Conservation (phyloP, 2,797 vertebrate species). For the Remorina albescens region DNA sequence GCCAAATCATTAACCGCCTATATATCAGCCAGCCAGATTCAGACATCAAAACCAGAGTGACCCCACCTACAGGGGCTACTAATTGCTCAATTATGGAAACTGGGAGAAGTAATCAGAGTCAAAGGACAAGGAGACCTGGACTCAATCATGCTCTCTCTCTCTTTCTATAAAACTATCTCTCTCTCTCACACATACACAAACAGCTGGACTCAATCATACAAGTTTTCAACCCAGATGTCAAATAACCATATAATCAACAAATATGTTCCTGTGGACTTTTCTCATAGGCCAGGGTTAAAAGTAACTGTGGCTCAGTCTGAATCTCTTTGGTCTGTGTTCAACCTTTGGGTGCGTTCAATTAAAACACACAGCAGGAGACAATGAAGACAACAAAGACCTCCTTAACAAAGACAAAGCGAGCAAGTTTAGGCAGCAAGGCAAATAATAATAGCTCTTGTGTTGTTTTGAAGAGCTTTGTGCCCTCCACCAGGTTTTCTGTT, state of each 20-base stretch:
- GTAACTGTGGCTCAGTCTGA: not conserved
- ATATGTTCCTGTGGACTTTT: conserved; percentile 17
- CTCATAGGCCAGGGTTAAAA: conserved; percentile 2
- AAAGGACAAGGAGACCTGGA: conserved; percentile 62
- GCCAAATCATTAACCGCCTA: conserved; percentile 26
- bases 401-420: no score
- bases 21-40: conserved; percentile 51
- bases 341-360: not conserved
- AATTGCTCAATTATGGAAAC: conserved; percentile 80
- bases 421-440: not conserved
- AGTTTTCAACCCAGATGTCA: conserved; percentile 41
- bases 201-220: conserved; percentile 68
- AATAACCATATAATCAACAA: conserved; percentile 40
- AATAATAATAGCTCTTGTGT: not conserved
- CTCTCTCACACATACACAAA: conserved; percentile 34
- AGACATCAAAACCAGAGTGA: conserved; percentile 55
- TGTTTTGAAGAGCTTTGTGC: not conserved
- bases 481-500: not conserved
- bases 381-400: conserved; percentile 11
- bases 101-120: conserved; percentile 67
- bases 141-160: conserved; percentile 49
- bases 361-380: not conserved
- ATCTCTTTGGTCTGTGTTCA: not conserved
- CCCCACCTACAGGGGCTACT: conserved; percentile 61
- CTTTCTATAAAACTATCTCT: not conserved